Conservation (phyloP, 2,797 vertebrate species). For the Lophotriccus pileatus region DNA sequence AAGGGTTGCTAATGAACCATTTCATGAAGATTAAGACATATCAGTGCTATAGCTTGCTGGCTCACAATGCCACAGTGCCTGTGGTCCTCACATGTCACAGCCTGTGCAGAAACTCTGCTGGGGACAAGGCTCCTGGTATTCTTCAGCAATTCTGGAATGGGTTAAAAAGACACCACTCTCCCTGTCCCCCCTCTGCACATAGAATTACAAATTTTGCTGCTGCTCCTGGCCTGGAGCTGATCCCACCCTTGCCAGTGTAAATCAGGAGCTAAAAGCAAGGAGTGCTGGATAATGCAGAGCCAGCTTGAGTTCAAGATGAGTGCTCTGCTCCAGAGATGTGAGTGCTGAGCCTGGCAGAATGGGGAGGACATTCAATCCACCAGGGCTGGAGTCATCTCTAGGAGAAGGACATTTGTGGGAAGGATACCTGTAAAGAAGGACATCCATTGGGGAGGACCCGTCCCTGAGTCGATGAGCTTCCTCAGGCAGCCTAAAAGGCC, state of each 20-base stretch:
- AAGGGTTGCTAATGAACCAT: background rate
- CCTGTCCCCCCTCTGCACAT: rapidly evolving
- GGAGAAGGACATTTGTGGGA: background rate
- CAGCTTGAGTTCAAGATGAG: background rate
- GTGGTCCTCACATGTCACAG: background rate
- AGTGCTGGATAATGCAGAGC: background rate
- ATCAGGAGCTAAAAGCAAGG: background rate
- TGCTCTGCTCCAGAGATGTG: background rate
- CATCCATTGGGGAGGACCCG: background rate
- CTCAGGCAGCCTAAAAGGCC: background rate
- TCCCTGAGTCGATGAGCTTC: background rate
- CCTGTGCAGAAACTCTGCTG: background rate
- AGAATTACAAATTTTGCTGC: background rate
- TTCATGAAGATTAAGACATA: background rate
- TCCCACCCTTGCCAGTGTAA: background rate
- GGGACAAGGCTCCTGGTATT: background rate
- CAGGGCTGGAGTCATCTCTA: background rate
- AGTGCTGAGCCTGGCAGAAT: background rate
- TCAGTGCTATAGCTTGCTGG: background rate
- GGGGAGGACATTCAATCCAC: background rate
- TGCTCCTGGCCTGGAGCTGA: background rate
- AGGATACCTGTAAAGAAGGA: too few relatives aligned
- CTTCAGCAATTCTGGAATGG: background rate
- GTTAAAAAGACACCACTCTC: background rate
- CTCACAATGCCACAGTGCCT: background rate